phyloP scores from a whole-genome alignment of 2,113 vertebrate species.

The Miniopterus natalensis region DNA sequence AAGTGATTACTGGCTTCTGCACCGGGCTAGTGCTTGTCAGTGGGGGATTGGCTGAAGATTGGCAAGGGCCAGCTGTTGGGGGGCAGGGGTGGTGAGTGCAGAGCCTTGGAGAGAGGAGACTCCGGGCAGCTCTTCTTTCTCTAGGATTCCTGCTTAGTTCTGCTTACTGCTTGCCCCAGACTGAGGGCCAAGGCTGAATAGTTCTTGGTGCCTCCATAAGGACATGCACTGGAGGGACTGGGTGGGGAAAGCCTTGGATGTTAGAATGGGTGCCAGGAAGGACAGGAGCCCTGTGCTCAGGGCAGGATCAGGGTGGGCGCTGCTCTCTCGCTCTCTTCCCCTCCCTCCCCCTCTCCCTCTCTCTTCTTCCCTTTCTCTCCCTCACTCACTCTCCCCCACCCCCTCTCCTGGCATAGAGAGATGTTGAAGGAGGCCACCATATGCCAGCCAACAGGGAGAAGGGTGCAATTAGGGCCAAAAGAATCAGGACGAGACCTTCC shows the following conservation, averaged over 20 bases:
- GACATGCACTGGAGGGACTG: background rate
- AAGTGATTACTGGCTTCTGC: conserved; percentile 57
- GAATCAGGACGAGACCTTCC: background rate
- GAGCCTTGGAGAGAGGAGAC: background rate
- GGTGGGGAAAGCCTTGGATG: background rate
- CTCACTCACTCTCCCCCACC: accelerated
- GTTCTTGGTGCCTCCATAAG: background rate
- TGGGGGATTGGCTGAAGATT: conserved; percentile 39
- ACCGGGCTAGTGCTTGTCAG: background rate
- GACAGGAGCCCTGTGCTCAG: background rate
- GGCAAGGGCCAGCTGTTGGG: conserved; percentile 54
- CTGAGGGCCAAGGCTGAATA: background rate
- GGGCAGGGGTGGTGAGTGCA: background rate
- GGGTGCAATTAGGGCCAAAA: background rate
- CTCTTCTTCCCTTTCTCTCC: background rate
- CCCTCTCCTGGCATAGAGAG: background rate
- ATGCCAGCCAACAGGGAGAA: background rate
- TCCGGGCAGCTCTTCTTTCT: background rate
- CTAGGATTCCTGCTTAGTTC: background rate
- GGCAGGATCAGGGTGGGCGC: background rate
- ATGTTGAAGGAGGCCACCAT: background rate
- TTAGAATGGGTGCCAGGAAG: background rate
- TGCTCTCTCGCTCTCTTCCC: background rate
- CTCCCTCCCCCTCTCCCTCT: background rate
- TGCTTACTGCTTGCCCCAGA: background rate